These are phyloP conservation scores for Raja brachyura DNA, from an alignment of 2,113 vertebrate species.

Conservation along the genomic window DNA sequence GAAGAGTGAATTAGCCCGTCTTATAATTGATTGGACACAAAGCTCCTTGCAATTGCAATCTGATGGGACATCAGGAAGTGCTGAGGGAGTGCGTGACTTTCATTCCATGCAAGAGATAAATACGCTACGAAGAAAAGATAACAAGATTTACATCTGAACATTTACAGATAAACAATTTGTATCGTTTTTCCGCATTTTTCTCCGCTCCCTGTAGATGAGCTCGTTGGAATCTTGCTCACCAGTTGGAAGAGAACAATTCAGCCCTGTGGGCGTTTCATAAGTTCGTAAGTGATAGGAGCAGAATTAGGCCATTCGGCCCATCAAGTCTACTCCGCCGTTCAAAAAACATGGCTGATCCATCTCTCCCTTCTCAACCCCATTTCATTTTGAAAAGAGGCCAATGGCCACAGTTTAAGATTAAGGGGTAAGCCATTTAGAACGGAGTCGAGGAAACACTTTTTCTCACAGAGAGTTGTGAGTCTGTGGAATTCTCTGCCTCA, in stretches of 20 bases:
- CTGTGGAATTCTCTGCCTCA: too few species aligned
- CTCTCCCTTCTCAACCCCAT: too few species aligned
- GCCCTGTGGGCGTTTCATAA: too few species aligned
- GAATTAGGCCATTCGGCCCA: not conserved
- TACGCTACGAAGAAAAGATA: too few species aligned
- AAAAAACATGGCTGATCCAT: too few species aligned
- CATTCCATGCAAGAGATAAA: not conserved
- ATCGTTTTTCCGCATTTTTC: not conserved
- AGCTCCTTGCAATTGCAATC: not conserved
- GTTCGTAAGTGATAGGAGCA: not conserved
- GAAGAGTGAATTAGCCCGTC: not conserved
- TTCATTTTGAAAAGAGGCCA: too few species aligned
- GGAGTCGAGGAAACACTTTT: too few species aligned
- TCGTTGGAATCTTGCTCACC: not conserved
- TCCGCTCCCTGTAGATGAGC: not conserved
- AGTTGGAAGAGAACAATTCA: not conserved
- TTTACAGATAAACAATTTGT: not conserved
- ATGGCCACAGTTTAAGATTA: too few species aligned
- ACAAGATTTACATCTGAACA: not conserved
- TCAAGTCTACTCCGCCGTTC: too few species aligned
- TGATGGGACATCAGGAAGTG: not conserved
- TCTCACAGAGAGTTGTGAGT: too few species aligned
- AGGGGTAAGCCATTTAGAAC: too few species aligned
- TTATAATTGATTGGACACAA: not conserved
- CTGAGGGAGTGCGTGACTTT: not conserved